A percentile compares a stretch with the other conserved stretches of the same genome.
These are phyloP conservation scores for Rhagologus leucostigma DNA, from an alignment of 2,113 vertebrate genomes.

Conservation along the genomic window DNA sequence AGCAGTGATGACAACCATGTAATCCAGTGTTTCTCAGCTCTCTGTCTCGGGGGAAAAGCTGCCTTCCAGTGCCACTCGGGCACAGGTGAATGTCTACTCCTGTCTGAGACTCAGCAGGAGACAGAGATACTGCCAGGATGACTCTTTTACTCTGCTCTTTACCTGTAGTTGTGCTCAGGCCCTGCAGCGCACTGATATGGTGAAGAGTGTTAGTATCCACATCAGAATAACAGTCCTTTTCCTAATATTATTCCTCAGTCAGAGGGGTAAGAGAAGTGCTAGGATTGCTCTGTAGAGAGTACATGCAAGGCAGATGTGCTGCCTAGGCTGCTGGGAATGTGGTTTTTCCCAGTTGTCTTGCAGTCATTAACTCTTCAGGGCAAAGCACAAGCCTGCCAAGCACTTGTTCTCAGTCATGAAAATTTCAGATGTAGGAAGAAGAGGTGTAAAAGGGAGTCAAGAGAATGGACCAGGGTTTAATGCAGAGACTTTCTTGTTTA, in stretches of 20 bases:
- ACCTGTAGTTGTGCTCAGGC: background rate
- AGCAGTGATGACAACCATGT: slow-evolving; percentile 36
- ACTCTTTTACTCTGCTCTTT: background rate
- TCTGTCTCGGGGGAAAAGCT: slow-evolving; percentile 30
- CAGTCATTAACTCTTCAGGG: background rate
- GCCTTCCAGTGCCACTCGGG: background rate
- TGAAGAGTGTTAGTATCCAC: background rate
- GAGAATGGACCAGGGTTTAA: background rate
- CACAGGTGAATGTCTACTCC: background rate
- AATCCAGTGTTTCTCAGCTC: slow-evolving; percentile 17
- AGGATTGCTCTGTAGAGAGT: background rate
- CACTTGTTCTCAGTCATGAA: background rate
- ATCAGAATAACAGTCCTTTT: background rate
- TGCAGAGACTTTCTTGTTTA: background rate
- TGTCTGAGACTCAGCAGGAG: slow-evolving; percentile 18
- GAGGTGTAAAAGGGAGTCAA: background rate
- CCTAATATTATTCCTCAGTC: background rate
- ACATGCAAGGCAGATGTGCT: background rate
- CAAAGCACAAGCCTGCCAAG: background rate
- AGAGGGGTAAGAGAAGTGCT: background rate
- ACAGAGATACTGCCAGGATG: background rate
- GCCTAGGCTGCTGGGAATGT: background rate
- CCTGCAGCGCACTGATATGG: background rate
- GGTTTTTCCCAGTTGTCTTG: background rate
- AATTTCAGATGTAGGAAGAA: background rate